A percentile compares a stretch with the other conserved stretches of the same genome.
These are phyloP conservation scores for Ooceraea biroi DNA, from an alignment of 1,140 invertebrate species.

Conservation along the genomic window DNA sequence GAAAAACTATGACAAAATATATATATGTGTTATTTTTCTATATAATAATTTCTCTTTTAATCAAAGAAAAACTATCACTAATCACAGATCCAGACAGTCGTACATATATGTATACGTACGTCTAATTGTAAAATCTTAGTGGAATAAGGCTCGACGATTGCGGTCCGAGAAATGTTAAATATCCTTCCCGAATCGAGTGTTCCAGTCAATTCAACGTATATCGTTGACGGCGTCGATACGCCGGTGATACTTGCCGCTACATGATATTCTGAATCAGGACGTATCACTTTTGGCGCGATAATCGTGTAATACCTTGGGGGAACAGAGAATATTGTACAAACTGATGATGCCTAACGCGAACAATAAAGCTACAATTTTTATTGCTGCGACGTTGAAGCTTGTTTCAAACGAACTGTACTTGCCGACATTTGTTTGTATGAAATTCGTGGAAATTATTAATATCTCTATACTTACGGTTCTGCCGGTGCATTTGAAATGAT, in stretches of 20 bases:
- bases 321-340: constrained; percentile 58
- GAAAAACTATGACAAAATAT: too few species aligned
- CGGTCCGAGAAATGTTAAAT: constrained; percentile 89
- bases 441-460: too few species aligned
- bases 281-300: constrained; percentile 92
- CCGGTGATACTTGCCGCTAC: constrained; percentile 91
- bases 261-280: constrained; percentile 94
- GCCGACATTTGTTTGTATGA: too few species aligned
- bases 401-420: too few species aligned
- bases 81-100: too few species aligned
- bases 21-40: too few species aligned
- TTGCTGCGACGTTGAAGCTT: too few species aligned
- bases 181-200: constrained; percentile 89
- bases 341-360: too few species aligned
- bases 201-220: constrained; percentile 91
- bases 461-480: constrained; percentile 77
- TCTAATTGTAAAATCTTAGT: constrained; percentile 91
- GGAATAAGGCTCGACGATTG: constrained; percentile 89
- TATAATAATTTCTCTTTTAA: too few species aligned
- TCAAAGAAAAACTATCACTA: too few species aligned
- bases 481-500: constrained; percentile 61
- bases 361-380: too few species aligned
- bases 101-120: constrained; percentile 81
- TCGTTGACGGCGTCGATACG: constrained; percentile 87
- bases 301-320: constrained; percentile 91